phyloP scores from a whole-genome alignment of 2,797 vertebrate species.

The Coluber constrictor region DNA sequence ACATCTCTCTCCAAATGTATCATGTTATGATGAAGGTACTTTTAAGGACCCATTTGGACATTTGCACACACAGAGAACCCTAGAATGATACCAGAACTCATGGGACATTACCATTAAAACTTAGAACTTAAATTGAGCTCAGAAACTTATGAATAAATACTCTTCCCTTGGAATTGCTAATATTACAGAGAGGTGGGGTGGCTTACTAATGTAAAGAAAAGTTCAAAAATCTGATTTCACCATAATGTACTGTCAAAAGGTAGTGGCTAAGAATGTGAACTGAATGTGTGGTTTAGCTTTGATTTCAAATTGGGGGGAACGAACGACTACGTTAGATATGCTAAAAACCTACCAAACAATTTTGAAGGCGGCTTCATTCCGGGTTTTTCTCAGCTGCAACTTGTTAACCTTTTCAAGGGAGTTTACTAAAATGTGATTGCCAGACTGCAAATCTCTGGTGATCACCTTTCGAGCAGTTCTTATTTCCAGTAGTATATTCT shows the following conservation, averaged over 20 bases:
- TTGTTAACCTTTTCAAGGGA: conserved; percentile 51
- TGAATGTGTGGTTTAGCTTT: neutral
- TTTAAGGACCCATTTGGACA: neutral
- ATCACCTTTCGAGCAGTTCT: conserved; percentile 40
- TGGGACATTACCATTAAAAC: neutral
- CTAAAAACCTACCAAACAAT: conserved; percentile 4
- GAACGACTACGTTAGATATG: neutral
- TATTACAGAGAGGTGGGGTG: neutral
- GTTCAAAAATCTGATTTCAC: neutral
- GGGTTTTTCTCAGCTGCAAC: conserved; percentile 31
- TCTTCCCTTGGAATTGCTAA: neutral
- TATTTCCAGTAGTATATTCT: conserved; percentile 55
- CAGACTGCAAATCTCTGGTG: conserved; percentile 51
- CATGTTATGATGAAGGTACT: neutral
- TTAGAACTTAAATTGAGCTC: neutral
- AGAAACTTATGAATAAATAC: neutral
- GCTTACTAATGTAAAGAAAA: neutral
- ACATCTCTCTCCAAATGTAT: neutral
- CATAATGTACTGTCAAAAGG: neutral
- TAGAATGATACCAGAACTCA: neutral
- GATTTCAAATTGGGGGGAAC: conserved; percentile 5
- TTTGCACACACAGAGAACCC: neutral
- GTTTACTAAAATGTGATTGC: conserved; percentile 50
- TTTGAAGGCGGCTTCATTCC: conserved; percentile 31
- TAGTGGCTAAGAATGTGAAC: neutral